Evolutionary conservation across 2,113 vertebrate species (phyloP).

Genomic region (Gnathonemus echidnorhynchus): DNA sequence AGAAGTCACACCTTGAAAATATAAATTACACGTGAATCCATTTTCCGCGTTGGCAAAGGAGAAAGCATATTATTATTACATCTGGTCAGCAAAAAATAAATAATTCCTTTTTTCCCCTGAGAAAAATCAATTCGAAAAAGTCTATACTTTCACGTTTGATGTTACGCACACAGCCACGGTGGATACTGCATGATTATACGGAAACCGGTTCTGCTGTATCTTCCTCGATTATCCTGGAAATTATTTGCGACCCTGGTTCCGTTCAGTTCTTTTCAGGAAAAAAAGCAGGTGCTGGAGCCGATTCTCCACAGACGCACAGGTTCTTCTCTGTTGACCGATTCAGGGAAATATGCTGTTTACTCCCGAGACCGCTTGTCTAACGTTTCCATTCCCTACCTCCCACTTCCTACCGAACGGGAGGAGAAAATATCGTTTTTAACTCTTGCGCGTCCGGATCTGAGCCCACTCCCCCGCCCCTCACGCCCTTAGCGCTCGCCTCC

Average conservation of each 20-base stretch:
- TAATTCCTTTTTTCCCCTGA: background rate
- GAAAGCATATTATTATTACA: background rate
- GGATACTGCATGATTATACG: conserved; percentile 1
- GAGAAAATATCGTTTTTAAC: conserved; percentile 45
- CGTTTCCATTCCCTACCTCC: conserved; percentile 46
- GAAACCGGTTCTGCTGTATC: background rate
- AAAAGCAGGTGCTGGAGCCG: background rate
- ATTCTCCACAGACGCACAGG: background rate
- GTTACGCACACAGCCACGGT: background rate
- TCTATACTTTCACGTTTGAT: background rate
- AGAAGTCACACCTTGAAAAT: conserved; percentile 9
- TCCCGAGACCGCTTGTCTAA: conserved; percentile 24
- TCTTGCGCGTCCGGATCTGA: conserved; percentile 30
- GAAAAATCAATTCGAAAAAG: background rate
- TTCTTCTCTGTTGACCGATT: background rate
- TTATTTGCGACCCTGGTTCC: background rate
- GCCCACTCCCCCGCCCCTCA: background rate
- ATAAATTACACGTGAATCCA: conserved; percentile 10
- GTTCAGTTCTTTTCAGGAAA: background rate
- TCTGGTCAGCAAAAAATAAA: background rate
- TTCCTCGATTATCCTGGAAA: conserved; percentile 5
- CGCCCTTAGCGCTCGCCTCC: background rate
- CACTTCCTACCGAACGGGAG: conserved; percentile 47
- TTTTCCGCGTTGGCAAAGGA: background rate
- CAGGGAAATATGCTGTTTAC: conserved; percentile 22